Conservation (phyloP, 2,797 vertebrate species). For the Odontamblyopus rebecca region DNA sequence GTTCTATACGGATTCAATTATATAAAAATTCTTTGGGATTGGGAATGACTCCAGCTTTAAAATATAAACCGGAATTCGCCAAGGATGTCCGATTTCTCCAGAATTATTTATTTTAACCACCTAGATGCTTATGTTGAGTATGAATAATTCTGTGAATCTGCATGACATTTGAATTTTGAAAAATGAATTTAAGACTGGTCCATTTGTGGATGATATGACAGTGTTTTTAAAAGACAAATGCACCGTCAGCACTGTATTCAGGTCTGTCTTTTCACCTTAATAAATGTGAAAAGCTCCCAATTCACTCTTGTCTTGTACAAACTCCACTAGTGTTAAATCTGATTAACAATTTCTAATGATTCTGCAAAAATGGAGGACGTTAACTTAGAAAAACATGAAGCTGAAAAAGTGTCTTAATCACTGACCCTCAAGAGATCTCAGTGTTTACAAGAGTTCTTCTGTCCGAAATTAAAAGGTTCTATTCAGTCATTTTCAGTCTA, state of each 20-base stretch:
- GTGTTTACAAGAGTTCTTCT: neutral
- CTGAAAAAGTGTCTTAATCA: neutral
- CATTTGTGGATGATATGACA: neutral
- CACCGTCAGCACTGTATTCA: neutral
- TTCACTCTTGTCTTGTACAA: neutral
- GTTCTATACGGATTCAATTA: too few species aligned
- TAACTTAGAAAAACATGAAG: too few species aligned
- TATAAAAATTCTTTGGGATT: too few species aligned
- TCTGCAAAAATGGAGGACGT: too few species aligned
- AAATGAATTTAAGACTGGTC: neutral
- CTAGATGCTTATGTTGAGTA: neutral
- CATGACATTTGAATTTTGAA: neutral
- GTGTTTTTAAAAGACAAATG: neutral
- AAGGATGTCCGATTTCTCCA: neutral
- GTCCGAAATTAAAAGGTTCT: neutral
- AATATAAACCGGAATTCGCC: neutral
- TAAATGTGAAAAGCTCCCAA: neutral
- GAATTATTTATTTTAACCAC: neutral
- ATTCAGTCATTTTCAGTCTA: neutral
- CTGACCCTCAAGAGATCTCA: neutral
- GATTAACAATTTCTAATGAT: too few species aligned
- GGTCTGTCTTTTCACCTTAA: neutral
- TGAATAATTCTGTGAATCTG: neutral
- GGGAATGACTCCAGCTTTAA: too few species aligned
- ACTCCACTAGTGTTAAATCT: too few species aligned